Conservation (phyloP, 2,113 vertebrate genomes). For the Xiphophorus couchianus region DNA sequence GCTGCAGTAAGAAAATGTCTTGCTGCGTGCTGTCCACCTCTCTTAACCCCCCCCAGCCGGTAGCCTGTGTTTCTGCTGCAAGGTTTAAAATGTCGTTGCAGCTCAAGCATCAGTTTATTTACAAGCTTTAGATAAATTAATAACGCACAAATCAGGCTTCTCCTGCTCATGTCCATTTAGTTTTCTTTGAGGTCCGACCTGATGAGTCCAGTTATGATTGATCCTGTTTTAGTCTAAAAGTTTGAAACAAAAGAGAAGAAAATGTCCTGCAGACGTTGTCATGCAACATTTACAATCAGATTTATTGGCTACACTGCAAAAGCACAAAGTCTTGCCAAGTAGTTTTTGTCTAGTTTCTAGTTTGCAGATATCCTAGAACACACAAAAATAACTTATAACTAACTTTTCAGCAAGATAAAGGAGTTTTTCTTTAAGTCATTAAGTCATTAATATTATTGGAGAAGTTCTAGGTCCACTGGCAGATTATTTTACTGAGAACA, state of each 20-base stretch:
- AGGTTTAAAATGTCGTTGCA: slow-evolving; percentile 37
- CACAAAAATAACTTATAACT: too few relatives aligned
- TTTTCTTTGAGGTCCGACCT: not conserved
- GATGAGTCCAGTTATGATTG: not conserved
- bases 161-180: not conserved
- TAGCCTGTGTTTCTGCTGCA: slow-evolving; percentile 47
- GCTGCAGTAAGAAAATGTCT: slow-evolving; percentile 45
- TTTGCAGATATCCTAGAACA: too few relatives aligned
- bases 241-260: not conserved
- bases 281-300: too few relatives aligned
- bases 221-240: not conserved
- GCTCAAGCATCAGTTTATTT: not conserved
- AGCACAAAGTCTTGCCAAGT: too few relatives aligned
- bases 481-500: too few relatives aligned
- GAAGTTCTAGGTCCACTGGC: too few relatives aligned
- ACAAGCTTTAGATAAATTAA: not conserved
- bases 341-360: too few relatives aligned
- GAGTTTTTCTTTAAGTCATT: too few relatives aligned
- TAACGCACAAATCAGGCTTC: not conserved
- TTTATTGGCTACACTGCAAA: too few relatives aligned
- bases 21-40: slow-evolving; percentile 9
- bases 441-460: too few relatives aligned
- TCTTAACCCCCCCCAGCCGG: slow-evolving; percentile 2
- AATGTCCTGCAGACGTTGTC: not conserved
- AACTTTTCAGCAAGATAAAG: too few relatives aligned